Evolutionary conservation across 2,888 invertebrate genomes (phyloP), one percentile per base, ranked within the genome.

Genomic region (Digitonthophagus gazella): DNA sequence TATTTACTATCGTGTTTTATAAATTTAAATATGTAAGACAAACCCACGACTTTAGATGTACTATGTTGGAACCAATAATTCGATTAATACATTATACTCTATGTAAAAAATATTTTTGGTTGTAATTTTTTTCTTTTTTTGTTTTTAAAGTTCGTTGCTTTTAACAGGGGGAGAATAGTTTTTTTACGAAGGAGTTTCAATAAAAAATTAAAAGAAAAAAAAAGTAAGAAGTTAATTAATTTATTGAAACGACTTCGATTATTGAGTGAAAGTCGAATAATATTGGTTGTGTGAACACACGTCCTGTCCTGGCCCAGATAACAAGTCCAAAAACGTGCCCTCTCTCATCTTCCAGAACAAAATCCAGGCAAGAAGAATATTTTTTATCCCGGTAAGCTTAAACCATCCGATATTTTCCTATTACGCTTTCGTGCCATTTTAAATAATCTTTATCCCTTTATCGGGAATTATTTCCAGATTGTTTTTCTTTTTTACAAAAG

Each of bases 371-470:
- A 20, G 78, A 79, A 78, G 79, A 79, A 79, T 55, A 74, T 75
- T 75, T n/a, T 74, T 72, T 74, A 72, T 76, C 81, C 81, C 75
- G 81, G 81, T 81, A 81, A 81, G 81, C 79, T 81, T 72, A 78
- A 72, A 79, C 81, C 81, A 77, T 80, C 80, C 81, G 78, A 75
- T 78, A 71, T 44, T 67, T 65, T 67, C 67, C 70, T 65, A 58
- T 22, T n/a, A n/a, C n/a, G n/a, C n/a, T n/a, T n/a, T n/a, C n/a
- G n/a, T n/a, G n/a, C n/a, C n/a, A n/a, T n/a, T 64, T 64, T 64
- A 8, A 44, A 44, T 6, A 44, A 44, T 44, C 28, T 44, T n/a
- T 44, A 44, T 44, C 28, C 28, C 28, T 5, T 8, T 8, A 44
- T 44, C 28, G 11, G n/a, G n/a, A 44, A 8, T 44, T 44, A 44